phyloP scores from a whole-genome alignment of 2,113 vertebrate species.

The Oryzias melastigma region DNA sequence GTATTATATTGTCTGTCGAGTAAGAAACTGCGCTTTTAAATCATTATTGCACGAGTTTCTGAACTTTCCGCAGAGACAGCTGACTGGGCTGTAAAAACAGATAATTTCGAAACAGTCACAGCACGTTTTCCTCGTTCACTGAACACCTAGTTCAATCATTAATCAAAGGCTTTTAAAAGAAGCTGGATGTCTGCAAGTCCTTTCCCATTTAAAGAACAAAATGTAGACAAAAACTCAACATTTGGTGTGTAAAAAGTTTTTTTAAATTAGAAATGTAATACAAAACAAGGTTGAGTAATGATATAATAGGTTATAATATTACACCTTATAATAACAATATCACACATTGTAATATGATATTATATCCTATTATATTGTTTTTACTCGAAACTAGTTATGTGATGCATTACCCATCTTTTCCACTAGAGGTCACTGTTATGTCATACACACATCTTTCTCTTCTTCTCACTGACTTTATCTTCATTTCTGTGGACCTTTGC shows the following conservation, averaged over 20 bases:
- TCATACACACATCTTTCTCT: neutral
- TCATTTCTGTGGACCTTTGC: too few species aligned
- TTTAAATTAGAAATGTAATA: neutral
- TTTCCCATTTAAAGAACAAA: neutral
- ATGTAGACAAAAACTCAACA: neutral
- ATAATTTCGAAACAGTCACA: neutral
- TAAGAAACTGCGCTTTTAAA: too few species aligned
- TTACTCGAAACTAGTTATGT: neutral
- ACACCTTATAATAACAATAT: too few species aligned
- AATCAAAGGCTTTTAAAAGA: too few species aligned
- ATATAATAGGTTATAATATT: neutral
- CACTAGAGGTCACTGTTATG: conserved; percentile 32
- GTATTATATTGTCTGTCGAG: too few species aligned
- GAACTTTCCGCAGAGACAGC: too few species aligned
- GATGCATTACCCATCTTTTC: neutral
- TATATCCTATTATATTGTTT: neutral
- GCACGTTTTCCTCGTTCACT: neutral
- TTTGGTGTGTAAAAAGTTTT: neutral
- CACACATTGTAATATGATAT: neutral
- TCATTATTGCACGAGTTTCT: too few species aligned
- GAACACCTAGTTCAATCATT: neutral
- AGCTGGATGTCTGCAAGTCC: too few species aligned
- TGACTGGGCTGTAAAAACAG: too few species aligned
- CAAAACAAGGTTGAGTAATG: neutral
- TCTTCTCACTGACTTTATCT: too few species aligned